Conservation (phyloP, 2,888 invertebrate genomes). For the Spodoptera littoralis region DNA sequence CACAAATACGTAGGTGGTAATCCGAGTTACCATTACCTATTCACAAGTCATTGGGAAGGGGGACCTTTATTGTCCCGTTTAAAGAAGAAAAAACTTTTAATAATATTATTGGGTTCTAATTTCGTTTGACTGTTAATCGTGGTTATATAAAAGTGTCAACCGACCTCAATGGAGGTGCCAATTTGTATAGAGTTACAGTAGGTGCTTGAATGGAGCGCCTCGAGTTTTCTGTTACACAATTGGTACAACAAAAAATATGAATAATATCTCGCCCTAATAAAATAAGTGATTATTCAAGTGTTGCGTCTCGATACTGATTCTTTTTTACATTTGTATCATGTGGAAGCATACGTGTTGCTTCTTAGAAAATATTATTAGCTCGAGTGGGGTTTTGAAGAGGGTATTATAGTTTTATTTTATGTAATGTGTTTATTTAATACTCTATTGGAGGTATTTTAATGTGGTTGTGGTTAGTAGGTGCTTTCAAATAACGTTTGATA, state of each 20-base stretch:
- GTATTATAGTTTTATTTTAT: slow-evolving; percentile 30
- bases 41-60: slow-evolving; percentile 73
- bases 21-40: slow-evolving; percentile 75
- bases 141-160: slow-evolving; percentile 86
- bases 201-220: slow-evolving; percentile 70
- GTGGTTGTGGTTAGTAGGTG: no score
- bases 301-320: slow-evolving; percentile 60
- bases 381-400: slow-evolving; percentile 48
- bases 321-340: slow-evolving; percentile 34
- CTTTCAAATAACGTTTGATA: no score
- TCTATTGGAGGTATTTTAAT: slow-evolving; percentile 5
- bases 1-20: slow-evolving; percentile 88
- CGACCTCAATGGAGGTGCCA: slow-evolving; percentile 82
- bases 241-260: slow-evolving; percentile 70
- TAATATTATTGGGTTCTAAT: slow-evolving; percentile 89
- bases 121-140: slow-evolving; percentile 87
- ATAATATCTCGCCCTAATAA: slow-evolving; percentile 70
- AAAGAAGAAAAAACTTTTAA: slow-evolving; percentile 71
- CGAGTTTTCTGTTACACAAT: slow-evolving; percentile 78
- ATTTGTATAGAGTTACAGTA: slow-evolving; percentile 82
- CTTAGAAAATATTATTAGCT: slow-evolving; percentile 59
- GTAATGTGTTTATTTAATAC: slow-evolving; percentile 7
- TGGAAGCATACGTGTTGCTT: slow-evolving; percentile 19
- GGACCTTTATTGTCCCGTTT: slow-evolving; percentile 65
- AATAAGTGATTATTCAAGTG: slow-evolving; percentile 76